Conservation (phyloP, 2,888 invertebrate species). For the Phalangium opilio region DNA sequence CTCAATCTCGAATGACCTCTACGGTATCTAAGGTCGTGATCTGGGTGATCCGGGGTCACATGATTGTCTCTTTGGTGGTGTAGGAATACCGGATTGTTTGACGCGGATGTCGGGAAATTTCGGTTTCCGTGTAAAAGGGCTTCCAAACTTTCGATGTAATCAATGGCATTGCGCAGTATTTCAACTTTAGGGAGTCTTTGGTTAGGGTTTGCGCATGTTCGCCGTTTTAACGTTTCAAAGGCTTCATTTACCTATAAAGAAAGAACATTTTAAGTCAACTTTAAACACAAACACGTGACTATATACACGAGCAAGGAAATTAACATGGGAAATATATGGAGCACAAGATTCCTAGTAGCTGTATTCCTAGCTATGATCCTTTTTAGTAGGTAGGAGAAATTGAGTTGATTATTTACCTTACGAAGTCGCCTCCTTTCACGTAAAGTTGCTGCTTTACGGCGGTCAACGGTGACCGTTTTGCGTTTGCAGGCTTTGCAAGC, state of each 20-base stretch:
- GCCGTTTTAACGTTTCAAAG: conserved; percentile 79
- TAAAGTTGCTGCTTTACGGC: conserved; percentile 92
- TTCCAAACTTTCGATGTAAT: conserved; percentile 45
- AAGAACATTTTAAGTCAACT: conserved; percentile 22
- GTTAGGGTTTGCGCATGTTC: conserved; percentile 88
- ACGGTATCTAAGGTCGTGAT: no score
- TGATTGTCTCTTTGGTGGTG: no score
- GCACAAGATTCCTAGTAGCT: no score
- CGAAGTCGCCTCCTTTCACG: conserved; percentile 78
- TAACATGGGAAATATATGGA: no score
- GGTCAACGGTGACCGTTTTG: conserved; percentile 84
- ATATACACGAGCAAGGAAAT: no score
- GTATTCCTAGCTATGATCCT: no score
- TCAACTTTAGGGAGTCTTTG: conserved; percentile 95
- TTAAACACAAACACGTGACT: not conserved
- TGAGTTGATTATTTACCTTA: conserved; percentile 46
- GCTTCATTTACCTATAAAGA: conserved; percentile 89
- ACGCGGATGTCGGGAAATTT: no score
- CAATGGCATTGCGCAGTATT: conserved; percentile 85
- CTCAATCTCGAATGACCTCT: no score
- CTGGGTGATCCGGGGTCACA: no score
- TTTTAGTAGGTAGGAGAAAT: no score
- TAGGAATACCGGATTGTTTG: no score
- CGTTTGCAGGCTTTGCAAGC: conserved; percentile 89
- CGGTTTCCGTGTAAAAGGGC: conserved; percentile 43